These are phyloP conservation scores for Sesamia inferens DNA, from an alignment of 2,888 invertebrate genomes.

Conservation along the genomic window DNA sequence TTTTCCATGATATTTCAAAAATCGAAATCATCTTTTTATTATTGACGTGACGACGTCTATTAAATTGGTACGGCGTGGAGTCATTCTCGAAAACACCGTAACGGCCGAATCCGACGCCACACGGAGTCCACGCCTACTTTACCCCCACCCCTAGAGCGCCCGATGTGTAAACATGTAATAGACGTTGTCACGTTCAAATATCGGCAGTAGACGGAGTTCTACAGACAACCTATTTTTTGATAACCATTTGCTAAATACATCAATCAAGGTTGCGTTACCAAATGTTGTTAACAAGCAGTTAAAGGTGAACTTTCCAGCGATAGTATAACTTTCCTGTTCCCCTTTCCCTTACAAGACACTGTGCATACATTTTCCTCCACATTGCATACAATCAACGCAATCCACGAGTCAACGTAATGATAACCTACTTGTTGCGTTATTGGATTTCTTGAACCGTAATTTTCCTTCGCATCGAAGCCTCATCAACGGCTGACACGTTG, in stretches of 20 bases:
- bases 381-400: constrained; percentile 15
- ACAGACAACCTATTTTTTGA: too few species aligned
- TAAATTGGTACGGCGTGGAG: too few species aligned
- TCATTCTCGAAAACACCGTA: too few species aligned
- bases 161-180: too few species aligned
- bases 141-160: too few species aligned
- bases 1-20: background rate
- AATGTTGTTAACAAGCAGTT: background rate
- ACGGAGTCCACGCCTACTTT: too few species aligned
- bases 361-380: constrained; percentile 17
- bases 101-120: too few species aligned
- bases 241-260: background rate
- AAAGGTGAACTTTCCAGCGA: constrained; percentile 13
- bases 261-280: background rate
- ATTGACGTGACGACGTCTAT: too few species aligned
- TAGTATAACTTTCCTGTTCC: constrained; percentile 29
- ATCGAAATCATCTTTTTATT: background rate
- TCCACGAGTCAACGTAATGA: constrained; percentile 51
- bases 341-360: constrained; percentile 14
- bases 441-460: constrained; percentile 65
- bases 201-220: too few species aligned
- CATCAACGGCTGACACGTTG: constrained; percentile 70
- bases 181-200: too few species aligned
- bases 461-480: constrained; percentile 70
- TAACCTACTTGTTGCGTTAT: constrained; percentile 54